Evolutionary conservation across 2,797 vertebrate species (phyloP).

Genomic region (Peromyscus attwateri): DNA sequence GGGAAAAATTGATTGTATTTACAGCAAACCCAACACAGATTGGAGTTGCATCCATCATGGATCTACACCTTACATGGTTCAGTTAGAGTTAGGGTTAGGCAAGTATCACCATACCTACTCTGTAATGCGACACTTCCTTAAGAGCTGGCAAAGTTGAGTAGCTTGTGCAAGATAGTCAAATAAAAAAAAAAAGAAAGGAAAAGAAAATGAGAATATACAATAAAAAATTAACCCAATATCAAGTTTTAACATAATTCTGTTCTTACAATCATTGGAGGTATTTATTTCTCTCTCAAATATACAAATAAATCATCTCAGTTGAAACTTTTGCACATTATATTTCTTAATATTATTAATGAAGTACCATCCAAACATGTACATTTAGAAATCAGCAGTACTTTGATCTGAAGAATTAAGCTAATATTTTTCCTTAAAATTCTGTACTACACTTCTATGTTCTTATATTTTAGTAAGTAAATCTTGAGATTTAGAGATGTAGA

Average conservation of each 20-base stretch:
- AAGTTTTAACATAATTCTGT: background rate
- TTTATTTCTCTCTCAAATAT: background rate
- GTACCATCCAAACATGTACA: background rate
- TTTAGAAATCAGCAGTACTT: background rate
- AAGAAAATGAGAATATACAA: background rate
- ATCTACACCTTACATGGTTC: background rate
- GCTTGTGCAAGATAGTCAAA: background rate
- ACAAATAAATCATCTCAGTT: background rate
- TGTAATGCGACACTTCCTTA: background rate
- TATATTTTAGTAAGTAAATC: background rate
- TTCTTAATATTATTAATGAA: background rate
- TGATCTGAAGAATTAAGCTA: background rate
- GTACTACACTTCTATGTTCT: background rate
- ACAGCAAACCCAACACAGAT: background rate
- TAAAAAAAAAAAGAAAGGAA: background rate
- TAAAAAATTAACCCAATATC: background rate
- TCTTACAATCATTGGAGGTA: background rate
- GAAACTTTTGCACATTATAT: background rate
- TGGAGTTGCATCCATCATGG: background rate
- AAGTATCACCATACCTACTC: too few species aligned
- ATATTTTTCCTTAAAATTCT: background rate
- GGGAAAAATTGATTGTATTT: too few species aligned
- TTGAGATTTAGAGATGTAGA: background rate
- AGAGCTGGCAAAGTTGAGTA: background rate
- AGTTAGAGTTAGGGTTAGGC: background rate